Base-by-base conservation (phyloP, 2,113 vertebrate species). In the Hemiscyllium ocellatum region DNA sequence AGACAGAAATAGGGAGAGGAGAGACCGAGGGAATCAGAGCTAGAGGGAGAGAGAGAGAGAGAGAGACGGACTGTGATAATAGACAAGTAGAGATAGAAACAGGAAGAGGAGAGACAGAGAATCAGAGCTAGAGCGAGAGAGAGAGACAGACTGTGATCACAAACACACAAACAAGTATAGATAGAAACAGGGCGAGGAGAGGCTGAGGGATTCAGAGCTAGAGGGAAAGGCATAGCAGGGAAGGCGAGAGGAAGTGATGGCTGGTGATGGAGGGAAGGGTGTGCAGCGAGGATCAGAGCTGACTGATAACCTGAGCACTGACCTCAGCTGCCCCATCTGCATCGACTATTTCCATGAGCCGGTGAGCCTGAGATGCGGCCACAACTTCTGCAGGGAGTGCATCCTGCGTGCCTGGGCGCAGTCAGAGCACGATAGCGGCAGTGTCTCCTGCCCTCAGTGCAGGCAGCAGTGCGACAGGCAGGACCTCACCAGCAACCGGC, bases 361-460 rank as follows among this genome's bases (percentile, higher is more conserved):
- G 37, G 80, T 83, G n/a, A 83, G n/a, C 37, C 80, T 83, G 80
- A 17, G 20, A 1, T 83, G 80, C 17, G 80, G 80, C 3, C 80
- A 83, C 80, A 83, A 42, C 20, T 83, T 83, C n/a, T 83, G 80
- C 80, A 37, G 37, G 5, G 80, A 42, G 15, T 83, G 80, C 1
- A 83, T 83, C 19, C 80, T 42, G 37, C 19, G 1, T 17, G 17
- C 80, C 80, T 42, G 37, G 80, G 4, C 80, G 0, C 37, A 20
- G 80, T 1, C 17, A 0, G 80, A 17, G 0, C 2, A 37, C 4
- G 0, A 17, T 15, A 8, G 5, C 56, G 4, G 78, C 3, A 1
- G 37, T 3, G 19, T 83, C 78, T 19, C 78, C n/a, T 83, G 78
- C 1, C 80, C 80, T 2, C 80, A 83, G 37, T 83, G 80, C 80